phyloP scores from a whole-genome alignment of 2,888 invertebrate genomes.

The Emmelina monodactyla region DNA sequence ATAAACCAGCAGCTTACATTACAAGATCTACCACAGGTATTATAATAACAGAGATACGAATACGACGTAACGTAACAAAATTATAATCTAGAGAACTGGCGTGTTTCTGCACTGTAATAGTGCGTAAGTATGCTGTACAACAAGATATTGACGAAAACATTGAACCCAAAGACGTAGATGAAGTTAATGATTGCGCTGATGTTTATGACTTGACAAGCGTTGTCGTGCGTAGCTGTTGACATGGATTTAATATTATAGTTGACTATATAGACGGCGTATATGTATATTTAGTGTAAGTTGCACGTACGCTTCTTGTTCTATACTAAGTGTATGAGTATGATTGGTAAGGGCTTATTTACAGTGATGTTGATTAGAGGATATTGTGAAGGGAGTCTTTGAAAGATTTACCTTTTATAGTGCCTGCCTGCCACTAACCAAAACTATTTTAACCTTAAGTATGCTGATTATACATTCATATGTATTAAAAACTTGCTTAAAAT shows the following conservation, averaged over 20 bases:
- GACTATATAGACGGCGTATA: conserved; percentile 8
- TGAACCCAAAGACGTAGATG: not conserved
- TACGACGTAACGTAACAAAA: too few relatives aligned
- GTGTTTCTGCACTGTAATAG: not conserved
- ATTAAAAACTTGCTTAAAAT: too few relatives aligned
- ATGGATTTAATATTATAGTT: conserved; percentile 1
- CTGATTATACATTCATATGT: too few relatives aligned
- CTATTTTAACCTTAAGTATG: too few relatives aligned
- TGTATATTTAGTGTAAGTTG: conserved; percentile 25
- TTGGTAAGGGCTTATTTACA: conserved; percentile 28
- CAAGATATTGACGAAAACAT: not conserved
- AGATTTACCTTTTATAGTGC: too few relatives aligned
- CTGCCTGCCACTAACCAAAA: too few relatives aligned
- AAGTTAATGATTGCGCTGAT: not conserved
- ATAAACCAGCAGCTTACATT: too few relatives aligned
- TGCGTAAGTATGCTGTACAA: not conserved
- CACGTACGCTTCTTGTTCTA: conserved; percentile 28
- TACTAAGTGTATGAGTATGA: conserved; percentile 34
- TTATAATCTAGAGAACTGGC: not conserved
- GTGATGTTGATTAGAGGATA: conserved; percentile 3
- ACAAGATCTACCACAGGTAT: too few relatives aligned
- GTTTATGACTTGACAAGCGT: not conserved
- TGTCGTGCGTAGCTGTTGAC: conserved; percentile 1
- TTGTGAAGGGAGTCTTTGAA: too few relatives aligned
- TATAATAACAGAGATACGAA: not conserved